Percentiles rank a stretch among this genome's conserved stretches.
These are phyloP conservation scores for Tetheella fluctuosa DNA, from an alignment of 2,888 invertebrate genomes.

Conservation along the genomic window DNA sequence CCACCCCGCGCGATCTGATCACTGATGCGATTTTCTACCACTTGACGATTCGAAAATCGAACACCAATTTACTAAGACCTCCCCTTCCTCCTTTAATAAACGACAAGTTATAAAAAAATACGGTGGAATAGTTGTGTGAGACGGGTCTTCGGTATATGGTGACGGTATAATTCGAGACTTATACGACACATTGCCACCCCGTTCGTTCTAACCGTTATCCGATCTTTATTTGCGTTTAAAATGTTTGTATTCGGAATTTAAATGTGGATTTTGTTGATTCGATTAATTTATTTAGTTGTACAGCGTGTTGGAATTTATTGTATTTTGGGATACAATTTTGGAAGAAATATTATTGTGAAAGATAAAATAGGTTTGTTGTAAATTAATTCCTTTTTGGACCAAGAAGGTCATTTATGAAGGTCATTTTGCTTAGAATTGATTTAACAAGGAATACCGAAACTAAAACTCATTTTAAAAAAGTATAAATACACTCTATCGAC, in stretches of 20 bases:
- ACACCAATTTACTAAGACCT: constrained; percentile 34
- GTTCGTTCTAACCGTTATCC: constrained; percentile 37
- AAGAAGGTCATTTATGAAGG: too few relatives aligned
- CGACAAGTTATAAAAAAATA: not conserved
- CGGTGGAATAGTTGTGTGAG: not conserved
- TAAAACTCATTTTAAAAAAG: too few relatives aligned
- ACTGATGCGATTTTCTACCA: constrained; percentile 74
- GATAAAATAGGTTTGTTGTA: too few relatives aligned
- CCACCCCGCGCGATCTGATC: constrained; percentile 37
- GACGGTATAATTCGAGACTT: constrained; percentile 45
- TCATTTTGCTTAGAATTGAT: too few relatives aligned
- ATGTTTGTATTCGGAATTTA: constrained; percentile 54
- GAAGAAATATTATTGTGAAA: not conserved
- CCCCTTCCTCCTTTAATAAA: constrained; percentile 15
- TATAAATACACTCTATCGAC: too few relatives aligned
- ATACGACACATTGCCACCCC: constrained; percentile 51
- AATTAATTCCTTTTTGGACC: too few relatives aligned
- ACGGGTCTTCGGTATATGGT: constrained; percentile 37
- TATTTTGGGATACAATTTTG: not conserved
- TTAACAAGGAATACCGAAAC: too few relatives aligned
- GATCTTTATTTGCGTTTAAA: constrained; percentile 53
- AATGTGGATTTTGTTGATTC: constrained; percentile 27
- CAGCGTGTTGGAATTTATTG: not conserved
- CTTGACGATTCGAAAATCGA: constrained; percentile 65
- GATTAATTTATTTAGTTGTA: constrained; percentile 10